Base-by-base conservation (phyloP, 2,797 vertebrate genomes). In the Nyctalus aviator region DNA sequence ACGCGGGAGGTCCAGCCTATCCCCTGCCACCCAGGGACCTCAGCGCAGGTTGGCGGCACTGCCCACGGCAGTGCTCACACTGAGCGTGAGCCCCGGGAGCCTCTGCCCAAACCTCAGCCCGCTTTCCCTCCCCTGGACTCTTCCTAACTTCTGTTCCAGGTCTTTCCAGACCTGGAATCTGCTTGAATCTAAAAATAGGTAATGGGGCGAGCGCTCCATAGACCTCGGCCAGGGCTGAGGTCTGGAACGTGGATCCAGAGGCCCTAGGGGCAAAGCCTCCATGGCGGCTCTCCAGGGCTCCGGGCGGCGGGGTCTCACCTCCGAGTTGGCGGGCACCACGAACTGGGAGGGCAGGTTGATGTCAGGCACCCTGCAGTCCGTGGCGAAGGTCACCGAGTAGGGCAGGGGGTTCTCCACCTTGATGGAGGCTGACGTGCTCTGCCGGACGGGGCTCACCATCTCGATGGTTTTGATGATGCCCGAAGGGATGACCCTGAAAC, bases 321-420 rank as follows among this genome's bases (percentile, higher is more conserved):
- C 98, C 0, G 99, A 99, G 83, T 97, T 98, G 3, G 98, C 98
- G 1, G 98, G 98, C 37, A 99, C 98, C 0, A 90, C 96, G 62
- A 99, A 98, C 97, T 98, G 98, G 0, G 98, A 57, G 0, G 99
- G 99, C 35, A 98, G 88, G 17, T 41, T 98, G 97, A 99, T 92
- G 5, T 99, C 99, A 0, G 79, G 57, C 78, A 98, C 95, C 97
- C 98, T 98, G 96, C 99, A 99, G 55, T 99, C 99, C 0, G 95
- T 86, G 57, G 85, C 96, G 89, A 99, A 98, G 14, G 94, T 97
- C 93, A 98, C 96, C 0, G 97, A 88, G 12, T 91, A 62, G 23
- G 95, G 91, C 95, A 99, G 97, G 0, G 99, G 99, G 97, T 99
- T 99, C 95, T 99, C 98, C 97, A 99, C 95, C 48, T 97, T 98